Evolutionary conservation across 1,140 invertebrate species (phyloP).

Genomic region (Holcopasites calliopsidis): DNA sequence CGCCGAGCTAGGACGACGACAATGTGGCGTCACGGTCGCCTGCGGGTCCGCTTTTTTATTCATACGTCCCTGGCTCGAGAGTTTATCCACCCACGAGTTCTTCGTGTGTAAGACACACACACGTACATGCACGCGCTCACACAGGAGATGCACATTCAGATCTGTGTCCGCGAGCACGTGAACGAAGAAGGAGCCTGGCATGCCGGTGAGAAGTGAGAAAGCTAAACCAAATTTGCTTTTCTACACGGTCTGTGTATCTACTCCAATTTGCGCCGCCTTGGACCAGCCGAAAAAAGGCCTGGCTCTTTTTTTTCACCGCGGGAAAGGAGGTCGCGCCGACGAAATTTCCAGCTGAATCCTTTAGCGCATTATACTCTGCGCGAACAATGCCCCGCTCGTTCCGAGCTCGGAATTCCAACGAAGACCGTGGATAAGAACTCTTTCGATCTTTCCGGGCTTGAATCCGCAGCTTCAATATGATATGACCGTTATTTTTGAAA

Average conservation of each 20-base stretch:
- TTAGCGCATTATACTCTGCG: slow-evolving; percentile 29
- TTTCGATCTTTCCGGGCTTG: not conserved
- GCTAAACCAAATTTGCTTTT: slow-evolving; percentile 64
- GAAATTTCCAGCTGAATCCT: slow-evolving; percentile 39
- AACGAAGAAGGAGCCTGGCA: not conserved
- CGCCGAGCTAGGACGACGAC: slow-evolving; percentile 47
- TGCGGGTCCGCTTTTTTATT: slow-evolving; percentile 67
- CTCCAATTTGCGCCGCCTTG: slow-evolving; percentile 62
- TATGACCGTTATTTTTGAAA: not conserved
- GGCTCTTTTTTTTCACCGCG: slow-evolving; percentile 3
- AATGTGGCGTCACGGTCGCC: slow-evolving; percentile 62
- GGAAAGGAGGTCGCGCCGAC: slow-evolving; percentile 36
- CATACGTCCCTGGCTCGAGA: slow-evolving; percentile 66
- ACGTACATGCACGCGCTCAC: no score
- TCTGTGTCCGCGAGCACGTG: not conserved
- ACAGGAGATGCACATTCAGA: no score
- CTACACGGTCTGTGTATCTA: slow-evolving; percentile 56
- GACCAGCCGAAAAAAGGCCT: slow-evolving; percentile 46
- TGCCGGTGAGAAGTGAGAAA: slow-evolving; percentile 43
- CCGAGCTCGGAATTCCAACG: not conserved
- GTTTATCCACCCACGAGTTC: slow-evolving; percentile 43
- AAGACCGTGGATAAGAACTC: not conserved
- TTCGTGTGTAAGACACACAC: not conserved
- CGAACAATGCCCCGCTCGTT: slow-evolving; percentile 33
- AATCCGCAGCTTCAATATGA: not conserved